These are phyloP conservation scores for Eulemur albifrons DNA, from an alignment of 2,797 vertebrate genomes.

Conservation along the genomic window DNA sequence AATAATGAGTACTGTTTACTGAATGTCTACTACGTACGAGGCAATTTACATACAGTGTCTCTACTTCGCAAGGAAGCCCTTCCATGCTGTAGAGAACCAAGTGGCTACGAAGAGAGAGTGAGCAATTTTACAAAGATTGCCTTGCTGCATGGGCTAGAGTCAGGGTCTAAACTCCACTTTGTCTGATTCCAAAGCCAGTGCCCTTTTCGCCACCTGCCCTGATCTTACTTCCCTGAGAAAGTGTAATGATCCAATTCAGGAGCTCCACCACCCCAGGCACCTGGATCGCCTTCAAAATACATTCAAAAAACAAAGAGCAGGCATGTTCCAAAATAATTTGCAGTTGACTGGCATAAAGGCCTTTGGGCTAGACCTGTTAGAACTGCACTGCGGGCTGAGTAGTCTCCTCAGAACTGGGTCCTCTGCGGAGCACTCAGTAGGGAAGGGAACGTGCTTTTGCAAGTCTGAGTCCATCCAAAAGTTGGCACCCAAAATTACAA, in stretches of 20 bases:
- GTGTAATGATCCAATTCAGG: background rate
- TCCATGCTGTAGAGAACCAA: background rate
- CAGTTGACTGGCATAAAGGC: background rate
- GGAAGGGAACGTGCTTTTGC: background rate
- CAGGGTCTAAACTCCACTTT: background rate
- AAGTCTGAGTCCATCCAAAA: constrained; percentile 24
- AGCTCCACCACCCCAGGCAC: background rate
- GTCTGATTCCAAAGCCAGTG: background rate
- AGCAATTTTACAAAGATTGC: background rate
- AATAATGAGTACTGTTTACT: background rate
- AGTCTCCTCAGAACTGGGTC: background rate
- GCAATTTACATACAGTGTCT: background rate
- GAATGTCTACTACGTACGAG: background rate
- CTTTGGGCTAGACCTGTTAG: background rate
- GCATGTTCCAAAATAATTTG: background rate
- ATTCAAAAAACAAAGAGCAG: constrained; percentile 3
- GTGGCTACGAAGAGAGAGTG: background rate
- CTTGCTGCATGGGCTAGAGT: background rate
- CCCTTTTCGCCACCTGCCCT: background rate
- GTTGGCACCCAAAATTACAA: background rate
- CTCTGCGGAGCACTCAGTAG: background rate
- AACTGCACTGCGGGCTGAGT: background rate
- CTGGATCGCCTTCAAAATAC: background rate
- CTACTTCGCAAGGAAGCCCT: background rate
- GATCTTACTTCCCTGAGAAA: background rate